phyloP scores from a whole-genome alignment of 2,113 vertebrate species.

The Leptobrachium ailaonicum region DNA sequence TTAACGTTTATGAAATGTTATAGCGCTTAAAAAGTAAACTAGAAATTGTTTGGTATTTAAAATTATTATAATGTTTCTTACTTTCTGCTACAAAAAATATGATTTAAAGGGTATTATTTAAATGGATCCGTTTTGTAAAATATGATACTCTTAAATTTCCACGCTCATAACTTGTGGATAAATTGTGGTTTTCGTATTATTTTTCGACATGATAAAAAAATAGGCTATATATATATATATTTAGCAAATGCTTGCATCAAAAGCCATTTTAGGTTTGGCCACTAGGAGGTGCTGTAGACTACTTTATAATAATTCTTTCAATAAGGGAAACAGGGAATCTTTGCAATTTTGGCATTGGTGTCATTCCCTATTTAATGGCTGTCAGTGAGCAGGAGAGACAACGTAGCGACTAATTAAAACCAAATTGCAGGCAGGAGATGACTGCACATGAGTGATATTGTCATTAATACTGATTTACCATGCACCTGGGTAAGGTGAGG shows the following conservation, averaged over 20 bases:
- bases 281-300: slow-evolving; percentile 78
- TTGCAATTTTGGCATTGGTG: slow-evolving; percentile 64
- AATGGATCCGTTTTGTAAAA: no score
- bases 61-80: no score
- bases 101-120: no score
- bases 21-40: no score
- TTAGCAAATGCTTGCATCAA: not conserved
- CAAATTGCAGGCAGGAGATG: slow-evolving; percentile 94
- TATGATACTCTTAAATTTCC: no score
- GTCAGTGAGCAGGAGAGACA: slow-evolving; percentile 89
- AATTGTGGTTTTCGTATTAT: no score
- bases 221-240: no score
- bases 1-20: no score
- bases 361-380: slow-evolving; percentile 88
- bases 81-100: no score
- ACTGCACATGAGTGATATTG: slow-evolving; percentile 87
- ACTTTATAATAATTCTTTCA: slow-evolving; percentile 59
- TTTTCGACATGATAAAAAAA: not conserved
- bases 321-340: not conserved
- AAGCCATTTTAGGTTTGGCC: slow-evolving; percentile 46
- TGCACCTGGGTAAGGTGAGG: slow-evolving; percentile 85
- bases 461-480: slow-evolving; percentile 88
- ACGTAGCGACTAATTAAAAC: slow-evolving; percentile 89
- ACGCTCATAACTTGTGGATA: no score
- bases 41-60: no score